A percentile compares a stretch with the other conserved stretches of the same genome.
These are phyloP conservation scores for Lucilia sericata DNA, from an alignment of 1,140 invertebrate genomes.

Conservation along the genomic window DNA sequence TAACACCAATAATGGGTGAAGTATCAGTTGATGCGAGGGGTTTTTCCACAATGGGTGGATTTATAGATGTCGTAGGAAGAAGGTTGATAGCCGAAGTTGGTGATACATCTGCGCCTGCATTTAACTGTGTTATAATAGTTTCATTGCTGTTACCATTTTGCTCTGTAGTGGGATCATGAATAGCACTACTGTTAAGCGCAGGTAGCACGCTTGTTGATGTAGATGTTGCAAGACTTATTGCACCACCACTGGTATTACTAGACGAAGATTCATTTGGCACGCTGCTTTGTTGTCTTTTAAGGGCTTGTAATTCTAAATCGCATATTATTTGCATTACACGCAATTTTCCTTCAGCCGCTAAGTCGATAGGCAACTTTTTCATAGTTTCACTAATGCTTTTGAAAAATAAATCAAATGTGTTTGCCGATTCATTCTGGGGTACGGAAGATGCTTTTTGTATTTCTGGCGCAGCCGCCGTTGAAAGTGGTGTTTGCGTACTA, in stretches of 20 bases:
- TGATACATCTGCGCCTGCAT: neutral
- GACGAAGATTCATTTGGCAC: neutral
- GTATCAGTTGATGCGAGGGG: too few species aligned
- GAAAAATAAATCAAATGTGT: slow-evolving; percentile 59
- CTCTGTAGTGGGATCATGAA: neutral
- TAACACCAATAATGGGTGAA: slow-evolving; percentile 12
- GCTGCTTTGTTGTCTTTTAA: slow-evolving; percentile 49
- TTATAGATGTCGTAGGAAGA: neutral
- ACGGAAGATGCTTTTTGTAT: neutral
- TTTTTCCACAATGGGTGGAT: neutral
- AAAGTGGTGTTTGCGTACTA: neutral
- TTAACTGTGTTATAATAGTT: slow-evolving; percentile 13
- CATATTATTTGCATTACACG: slow-evolving; percentile 63
- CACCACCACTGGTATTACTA: neutral
- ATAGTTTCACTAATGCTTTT: slow-evolving; percentile 61
- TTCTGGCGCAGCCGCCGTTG: neutral
- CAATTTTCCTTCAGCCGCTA: slow-evolving; percentile 60
- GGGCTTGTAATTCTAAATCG: slow-evolving; percentile 56
- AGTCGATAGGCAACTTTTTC: slow-evolving; percentile 56
- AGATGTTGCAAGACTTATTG: neutral
- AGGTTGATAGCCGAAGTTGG: neutral
- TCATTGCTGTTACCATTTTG: neutral
- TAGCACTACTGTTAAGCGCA: neutral
- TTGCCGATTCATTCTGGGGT: slow-evolving; percentile 41
- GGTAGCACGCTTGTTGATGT: neutral